These are phyloP conservation scores for Xenopus petersii DNA, from an alignment of 2,797 vertebrate species.

Conservation along the genomic window DNA sequence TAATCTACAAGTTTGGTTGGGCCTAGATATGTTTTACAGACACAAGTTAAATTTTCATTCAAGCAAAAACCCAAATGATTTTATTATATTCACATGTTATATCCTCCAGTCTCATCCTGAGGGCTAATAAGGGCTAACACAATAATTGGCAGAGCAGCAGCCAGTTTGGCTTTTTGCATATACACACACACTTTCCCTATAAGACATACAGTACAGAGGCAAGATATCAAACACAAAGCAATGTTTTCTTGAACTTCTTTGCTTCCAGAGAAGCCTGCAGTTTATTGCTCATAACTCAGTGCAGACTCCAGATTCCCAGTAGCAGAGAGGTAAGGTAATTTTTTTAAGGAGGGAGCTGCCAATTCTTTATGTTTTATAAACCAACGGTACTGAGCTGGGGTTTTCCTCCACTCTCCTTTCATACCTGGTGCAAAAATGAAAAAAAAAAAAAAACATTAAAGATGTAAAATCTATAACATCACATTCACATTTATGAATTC, in stretches of 20 bases:
- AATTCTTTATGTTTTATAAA: conserved; percentile 10
- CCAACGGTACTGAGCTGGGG: not conserved
- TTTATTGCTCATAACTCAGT: conserved; percentile 39
- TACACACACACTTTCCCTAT: not conserved
- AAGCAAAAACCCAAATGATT: not conserved
- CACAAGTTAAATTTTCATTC: not conserved
- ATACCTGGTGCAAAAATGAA: conserved; percentile 7
- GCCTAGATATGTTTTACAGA: too few species aligned
- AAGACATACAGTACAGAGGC: conserved; percentile 32
- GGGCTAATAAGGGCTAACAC: not conserved
- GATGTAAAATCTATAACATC: too few species aligned
- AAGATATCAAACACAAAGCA: conserved; percentile 9
- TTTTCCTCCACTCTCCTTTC: conserved; percentile 15
- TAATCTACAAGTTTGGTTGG: too few species aligned
- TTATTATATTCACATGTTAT: not conserved
- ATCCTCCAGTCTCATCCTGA: not conserved
- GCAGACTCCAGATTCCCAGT: conserved; percentile 13
- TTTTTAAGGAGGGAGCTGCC: conserved; percentile 7
- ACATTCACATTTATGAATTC: too few species aligned
- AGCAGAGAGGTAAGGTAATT: conserved; percentile 23
- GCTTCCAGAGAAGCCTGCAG: conserved; percentile 31
- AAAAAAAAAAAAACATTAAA: not conserved
- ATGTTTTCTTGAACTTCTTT: conserved; percentile 23
- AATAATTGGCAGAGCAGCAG: conserved; percentile 3
- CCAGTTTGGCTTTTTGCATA: not conserved